Evolutionary conservation across 1,140 invertebrate species (phyloP).

Genomic region (Drosophila dunni): DNA sequence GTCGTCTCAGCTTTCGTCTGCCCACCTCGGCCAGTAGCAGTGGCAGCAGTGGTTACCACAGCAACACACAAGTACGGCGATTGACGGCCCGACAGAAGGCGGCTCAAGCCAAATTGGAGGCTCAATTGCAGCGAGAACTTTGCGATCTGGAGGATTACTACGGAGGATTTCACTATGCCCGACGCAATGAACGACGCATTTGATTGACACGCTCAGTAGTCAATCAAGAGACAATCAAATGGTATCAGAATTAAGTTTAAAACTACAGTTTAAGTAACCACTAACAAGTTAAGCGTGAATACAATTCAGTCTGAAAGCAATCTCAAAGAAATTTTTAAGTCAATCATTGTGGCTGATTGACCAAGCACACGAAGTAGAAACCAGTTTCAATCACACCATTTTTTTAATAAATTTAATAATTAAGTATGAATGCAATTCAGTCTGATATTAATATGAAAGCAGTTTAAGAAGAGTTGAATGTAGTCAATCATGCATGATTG

Average conservation of each 20-base stretch:
- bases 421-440: too few species aligned
- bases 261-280: conserved; percentile 14
- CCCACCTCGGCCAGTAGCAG: conserved; percentile 20
- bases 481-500: too few species aligned
- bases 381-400: too few species aligned
- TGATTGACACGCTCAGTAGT: background rate
- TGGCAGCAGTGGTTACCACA: conserved; percentile 21
- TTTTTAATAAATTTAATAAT: too few species aligned
- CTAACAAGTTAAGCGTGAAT: conserved; percentile 30
- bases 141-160: conserved; percentile 73
- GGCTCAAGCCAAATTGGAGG: conserved; percentile 53
- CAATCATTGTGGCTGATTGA: background rate
- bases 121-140: conserved; percentile 59
- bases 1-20: conserved; percentile 60
- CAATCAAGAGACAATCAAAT: background rate
- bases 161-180: conserved; percentile 67
- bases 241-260: conserved; percentile 11
- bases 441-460: too few species aligned
- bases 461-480: too few species aligned
- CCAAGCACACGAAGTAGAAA: too few species aligned
- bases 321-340: background rate
- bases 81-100: conserved; percentile 47
- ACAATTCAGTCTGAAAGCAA: conserved; percentile 34
- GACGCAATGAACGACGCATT: conserved; percentile 56
- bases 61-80: conserved; percentile 34